phyloP scores from a whole-genome alignment of 2,113 vertebrate species.

The Mastomys coucha region DNA sequence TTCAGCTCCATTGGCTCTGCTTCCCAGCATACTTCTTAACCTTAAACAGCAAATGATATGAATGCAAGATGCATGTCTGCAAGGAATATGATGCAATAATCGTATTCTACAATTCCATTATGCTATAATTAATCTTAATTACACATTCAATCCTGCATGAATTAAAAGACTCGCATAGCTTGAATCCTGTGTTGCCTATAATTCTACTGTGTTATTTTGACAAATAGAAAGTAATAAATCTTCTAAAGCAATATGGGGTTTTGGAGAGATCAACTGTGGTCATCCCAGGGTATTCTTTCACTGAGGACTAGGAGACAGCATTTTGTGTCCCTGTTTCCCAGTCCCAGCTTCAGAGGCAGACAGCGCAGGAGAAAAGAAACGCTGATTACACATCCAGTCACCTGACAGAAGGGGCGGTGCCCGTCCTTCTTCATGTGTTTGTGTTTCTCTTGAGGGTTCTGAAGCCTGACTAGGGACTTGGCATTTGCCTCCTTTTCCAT shows the following conservation, averaged over 20 bases:
- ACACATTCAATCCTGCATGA: slow-evolving; percentile 89
- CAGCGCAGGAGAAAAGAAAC: background rate
- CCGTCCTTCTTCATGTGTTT: slow-evolving; percentile 20
- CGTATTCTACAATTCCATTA: slow-evolving; percentile 88
- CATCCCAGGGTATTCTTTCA: background rate
- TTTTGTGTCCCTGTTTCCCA: background rate
- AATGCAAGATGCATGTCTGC: slow-evolving; percentile 84
- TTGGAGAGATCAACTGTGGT: slow-evolving; percentile 63
- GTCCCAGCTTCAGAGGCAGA: slow-evolving; percentile 31
- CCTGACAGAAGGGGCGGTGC: slow-evolving; percentile 35
- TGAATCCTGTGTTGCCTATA: slow-evolving; percentile 85
- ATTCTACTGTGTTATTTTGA: slow-evolving; percentile 87
- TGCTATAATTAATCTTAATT: slow-evolving; percentile 90
- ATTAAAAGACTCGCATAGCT: slow-evolving; percentile 88
- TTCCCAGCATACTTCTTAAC: background rate
- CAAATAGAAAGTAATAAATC: slow-evolving; percentile 85
- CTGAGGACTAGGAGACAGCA: background rate
- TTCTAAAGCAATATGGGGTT: slow-evolving; percentile 85
- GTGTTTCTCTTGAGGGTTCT: slow-evolving; percentile 59
- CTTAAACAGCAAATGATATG: slow-evolving; percentile 78
- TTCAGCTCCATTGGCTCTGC: background rate
- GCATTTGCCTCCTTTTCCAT: slow-evolving; percentile 54
- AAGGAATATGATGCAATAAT: slow-evolving; percentile 88
- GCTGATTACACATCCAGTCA: slow-evolving; percentile 16
- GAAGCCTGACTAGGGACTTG: slow-evolving; percentile 54